Evolutionary conservation across 2,888 invertebrate genomes (phyloP), one percentile per base, ranked within the genome.

Genomic region (Agelastica alni): DNA sequence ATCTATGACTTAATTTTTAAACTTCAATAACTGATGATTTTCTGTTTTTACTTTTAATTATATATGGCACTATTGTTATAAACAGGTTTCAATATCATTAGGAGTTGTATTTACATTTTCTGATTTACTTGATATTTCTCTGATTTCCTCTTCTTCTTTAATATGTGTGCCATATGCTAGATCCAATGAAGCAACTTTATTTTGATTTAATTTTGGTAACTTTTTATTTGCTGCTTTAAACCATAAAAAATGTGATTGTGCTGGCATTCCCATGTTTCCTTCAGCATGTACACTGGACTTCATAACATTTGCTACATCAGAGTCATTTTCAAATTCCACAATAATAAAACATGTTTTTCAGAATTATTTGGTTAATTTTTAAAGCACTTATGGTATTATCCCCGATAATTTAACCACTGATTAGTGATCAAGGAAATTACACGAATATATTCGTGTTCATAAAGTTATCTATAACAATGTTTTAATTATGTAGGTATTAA

Each of bases 171-270:
- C 85, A 71, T 85, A 78, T 52, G 79, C 73, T 1, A 75, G 68
- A 1, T 57, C 43, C 14, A 75, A 57, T 34, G 63, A 64, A 2
- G 61, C 44, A 39, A 56, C 60, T 60, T 63, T 70, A 12, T 56
- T 64, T 43, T 65, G 61, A 58, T 72, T 73, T 58, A 69, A 60
- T 61, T 70, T 74, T n/a, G 57, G 36, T 14, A 66, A 52, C 57
- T 70, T 73, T 41, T 63, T 68, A 45, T 59, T 63, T 6, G 72
- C 51, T 4, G 75, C 74, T 58, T 71, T 79, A 70, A 91, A 90
- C 88, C 89, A 90, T 3, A 92, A 70, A 70, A 89, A 87, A 2
- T 85, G 84, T 0, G 89, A 88, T 7, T 81, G 78, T 0, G 86
- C 80, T 0, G 89, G 85, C 69, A 88, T 82, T 2, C 84, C 77